Evolutionary conservation across 2,888 invertebrate genomes (phyloP).

Genomic region (Poecilus cupreus): DNA sequence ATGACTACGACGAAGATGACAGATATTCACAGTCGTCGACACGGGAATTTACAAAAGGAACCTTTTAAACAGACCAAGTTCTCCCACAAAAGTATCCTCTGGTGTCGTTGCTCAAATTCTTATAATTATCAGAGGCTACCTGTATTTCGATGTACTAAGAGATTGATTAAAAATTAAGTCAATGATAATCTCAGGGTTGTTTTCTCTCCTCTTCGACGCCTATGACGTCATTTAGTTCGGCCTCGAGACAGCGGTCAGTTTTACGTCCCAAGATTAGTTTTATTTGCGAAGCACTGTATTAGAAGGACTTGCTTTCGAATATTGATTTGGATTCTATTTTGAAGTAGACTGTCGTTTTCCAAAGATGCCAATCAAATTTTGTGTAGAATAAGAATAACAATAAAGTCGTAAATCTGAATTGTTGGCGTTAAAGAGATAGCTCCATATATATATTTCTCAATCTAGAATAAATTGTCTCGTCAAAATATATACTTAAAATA

Average conservation of each 20-base stretch:
- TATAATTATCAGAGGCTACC: not conserved
- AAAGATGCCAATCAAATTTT: conserved; percentile 14
- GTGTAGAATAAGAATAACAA: not conserved
- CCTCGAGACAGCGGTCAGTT: conserved; percentile 38
- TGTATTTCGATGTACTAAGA: not conserved
- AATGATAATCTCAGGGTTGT: not conserved
- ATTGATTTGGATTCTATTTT: conserved; percentile 40
- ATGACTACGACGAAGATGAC: conserved; percentile 9
- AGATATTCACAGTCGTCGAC: not conserved
- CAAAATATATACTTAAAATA: no score
- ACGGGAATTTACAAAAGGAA: not conserved
- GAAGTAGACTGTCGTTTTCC: not conserved
- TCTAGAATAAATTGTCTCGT: no score
- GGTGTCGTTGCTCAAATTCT: not conserved
- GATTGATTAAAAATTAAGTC: not conserved
- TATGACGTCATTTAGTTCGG: not conserved
- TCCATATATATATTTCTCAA: not conserved
- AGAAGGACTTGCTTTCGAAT: conserved; percentile 34
- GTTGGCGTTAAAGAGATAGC: not conserved
- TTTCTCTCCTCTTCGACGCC: not conserved
- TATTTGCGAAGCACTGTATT: conserved; percentile 13
- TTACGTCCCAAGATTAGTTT: conserved; percentile 50
- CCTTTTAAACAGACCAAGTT: not conserved
- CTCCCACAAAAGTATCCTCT: not conserved
- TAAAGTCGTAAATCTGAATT: not conserved